phyloP scores from a whole-genome alignment of 2,888 invertebrate genomes.

The Leistus spinibarbis region DNA sequence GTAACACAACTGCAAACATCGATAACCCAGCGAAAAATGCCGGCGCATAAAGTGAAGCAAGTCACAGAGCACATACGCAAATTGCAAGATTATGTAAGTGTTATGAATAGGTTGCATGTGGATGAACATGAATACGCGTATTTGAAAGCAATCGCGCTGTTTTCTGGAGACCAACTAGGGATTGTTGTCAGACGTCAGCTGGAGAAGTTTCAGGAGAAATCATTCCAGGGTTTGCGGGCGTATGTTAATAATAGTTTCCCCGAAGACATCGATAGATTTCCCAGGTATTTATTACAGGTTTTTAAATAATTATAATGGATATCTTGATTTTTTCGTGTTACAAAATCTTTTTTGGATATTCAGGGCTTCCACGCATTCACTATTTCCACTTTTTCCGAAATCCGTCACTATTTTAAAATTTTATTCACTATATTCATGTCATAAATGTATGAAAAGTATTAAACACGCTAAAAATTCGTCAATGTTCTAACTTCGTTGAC shows the following conservation, averaged over 20 bases:
- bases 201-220: conserved; percentile 66
- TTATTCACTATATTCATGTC: no score
- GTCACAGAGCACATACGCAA: conserved; percentile 81
- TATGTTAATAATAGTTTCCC: conserved; percentile 58
- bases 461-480: no score
- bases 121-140: conserved; percentile 88
- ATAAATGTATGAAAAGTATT: no score
- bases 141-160: conserved; percentile 79
- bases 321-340: conserved; percentile 2
- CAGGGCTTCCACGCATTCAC: no score
- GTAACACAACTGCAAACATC: conserved; percentile 79
- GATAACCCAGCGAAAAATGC: conserved; percentile 75
- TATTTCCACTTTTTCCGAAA: no score
- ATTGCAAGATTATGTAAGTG: conserved; percentile 80
- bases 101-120: conserved; percentile 75
- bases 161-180: conserved; percentile 61
- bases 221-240: conserved; percentile 63
- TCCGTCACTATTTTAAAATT: no score
- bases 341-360: conserved; percentile 3
- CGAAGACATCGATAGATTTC: conserved; percentile 62
- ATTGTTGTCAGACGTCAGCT: conserved; percentile 60
- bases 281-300: conserved; percentile 51
- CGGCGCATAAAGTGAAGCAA: conserved; percentile 75
- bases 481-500: no score
- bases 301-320: conserved; percentile 9